These are phyloP conservation scores for Lacerta bilineata DNA, from an alignment of 2,797 vertebrate genomes.

Conservation along the genomic window DNA sequence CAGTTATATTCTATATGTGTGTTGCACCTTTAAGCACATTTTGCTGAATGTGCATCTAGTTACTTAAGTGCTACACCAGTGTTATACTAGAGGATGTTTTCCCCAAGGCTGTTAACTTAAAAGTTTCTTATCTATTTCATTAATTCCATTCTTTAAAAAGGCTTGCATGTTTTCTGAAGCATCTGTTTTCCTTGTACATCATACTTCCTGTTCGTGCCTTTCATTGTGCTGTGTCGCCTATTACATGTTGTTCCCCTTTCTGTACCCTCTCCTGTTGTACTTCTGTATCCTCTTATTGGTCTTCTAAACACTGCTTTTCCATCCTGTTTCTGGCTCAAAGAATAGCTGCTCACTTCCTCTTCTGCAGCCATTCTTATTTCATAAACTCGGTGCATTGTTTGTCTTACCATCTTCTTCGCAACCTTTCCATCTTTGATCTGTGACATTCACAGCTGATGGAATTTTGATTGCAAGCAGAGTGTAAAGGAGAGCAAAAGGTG, in stretches of 20 bases:
- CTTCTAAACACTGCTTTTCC: slow-evolving; percentile 2
- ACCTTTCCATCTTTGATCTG: not conserved
- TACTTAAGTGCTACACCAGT: not conserved
- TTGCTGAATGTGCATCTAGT: not conserved
- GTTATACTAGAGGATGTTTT: not conserved
- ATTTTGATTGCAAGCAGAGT: not conserved
- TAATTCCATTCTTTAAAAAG: slow-evolving; percentile 4
- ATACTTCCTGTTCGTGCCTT: not conserved
- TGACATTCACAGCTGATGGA: not conserved
- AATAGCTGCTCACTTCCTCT: not conserved
- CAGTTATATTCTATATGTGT: not conserved
- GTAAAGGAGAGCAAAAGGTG: not conserved
- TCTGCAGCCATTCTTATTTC: not conserved
- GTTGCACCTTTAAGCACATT: not conserved
- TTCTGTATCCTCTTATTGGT: not conserved
- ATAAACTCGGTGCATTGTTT: not conserved
- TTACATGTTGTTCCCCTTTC: not conserved
- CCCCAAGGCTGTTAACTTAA: not conserved
- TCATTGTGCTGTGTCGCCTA: not conserved
- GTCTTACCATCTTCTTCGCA: not conserved
- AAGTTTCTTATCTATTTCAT: not conserved
- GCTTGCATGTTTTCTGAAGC: not conserved
- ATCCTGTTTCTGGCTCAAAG: not conserved
- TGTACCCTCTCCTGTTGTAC: not conserved
- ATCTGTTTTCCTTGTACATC: not conserved